Evolutionary conservation across 1,140 invertebrate species (phyloP).

Genomic region (Chionoecetes opilio): DNA sequence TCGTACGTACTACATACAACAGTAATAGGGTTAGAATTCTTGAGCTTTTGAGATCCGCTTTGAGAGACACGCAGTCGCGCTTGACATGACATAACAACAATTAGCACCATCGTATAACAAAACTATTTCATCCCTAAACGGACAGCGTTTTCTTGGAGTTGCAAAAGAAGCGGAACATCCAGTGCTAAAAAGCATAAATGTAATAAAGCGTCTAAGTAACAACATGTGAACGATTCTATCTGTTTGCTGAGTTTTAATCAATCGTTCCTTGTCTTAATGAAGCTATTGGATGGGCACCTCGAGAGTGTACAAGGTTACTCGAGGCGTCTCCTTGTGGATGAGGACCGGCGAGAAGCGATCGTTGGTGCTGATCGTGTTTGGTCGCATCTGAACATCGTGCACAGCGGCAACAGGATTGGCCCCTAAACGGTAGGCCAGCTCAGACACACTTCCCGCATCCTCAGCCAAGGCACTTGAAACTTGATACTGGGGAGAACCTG

Average conservation of each 20-base stretch:
- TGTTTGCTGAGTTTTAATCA: neutral
- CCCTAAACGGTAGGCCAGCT: slow-evolving; percentile 44
- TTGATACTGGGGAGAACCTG: slow-evolving; percentile 31
- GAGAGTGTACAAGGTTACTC: slow-evolving; percentile 46
- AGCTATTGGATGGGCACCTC: slow-evolving; percentile 66
- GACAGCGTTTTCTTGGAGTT: too few species aligned
- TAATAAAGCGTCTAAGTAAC: too few species aligned
- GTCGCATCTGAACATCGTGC: slow-evolving; percentile 63
- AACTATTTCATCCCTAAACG: too few species aligned
- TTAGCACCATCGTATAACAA: too few species aligned
- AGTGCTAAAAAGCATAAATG: too few species aligned
- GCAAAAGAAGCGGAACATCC: too few species aligned
- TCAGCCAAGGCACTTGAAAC: slow-evolving; percentile 37
- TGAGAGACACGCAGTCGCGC: too few species aligned
- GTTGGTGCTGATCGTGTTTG: neutral
- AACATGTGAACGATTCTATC: too few species aligned
- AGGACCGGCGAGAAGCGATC: slow-evolving; percentile 9
- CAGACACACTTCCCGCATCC: slow-evolving; percentile 60
- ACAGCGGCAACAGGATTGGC: slow-evolving; percentile 69
- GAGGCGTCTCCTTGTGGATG: neutral
- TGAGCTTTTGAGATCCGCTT: too few species aligned
- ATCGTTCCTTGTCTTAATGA: neutral
- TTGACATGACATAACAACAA: too few species aligned
- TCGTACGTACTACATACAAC: too few species aligned
- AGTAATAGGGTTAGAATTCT: too few species aligned